Evolutionary conservation across 2,113 vertebrate genomes (phyloP), one percentile per base, ranked within the genome.

Genomic region (Pelvicachromis taeniatus): DNA sequence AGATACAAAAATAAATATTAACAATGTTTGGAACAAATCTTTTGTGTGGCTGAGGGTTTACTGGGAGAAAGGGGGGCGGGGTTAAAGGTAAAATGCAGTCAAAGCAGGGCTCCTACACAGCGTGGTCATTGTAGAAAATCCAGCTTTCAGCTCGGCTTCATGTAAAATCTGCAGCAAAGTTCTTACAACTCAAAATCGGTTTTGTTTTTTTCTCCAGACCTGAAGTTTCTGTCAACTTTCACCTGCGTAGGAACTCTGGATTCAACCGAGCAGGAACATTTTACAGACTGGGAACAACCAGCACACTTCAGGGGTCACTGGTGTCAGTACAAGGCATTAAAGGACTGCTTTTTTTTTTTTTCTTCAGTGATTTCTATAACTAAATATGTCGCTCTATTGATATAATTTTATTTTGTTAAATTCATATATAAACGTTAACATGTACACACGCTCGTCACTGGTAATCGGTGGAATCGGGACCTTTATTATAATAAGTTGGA

Each of bases 311-410:
- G 61, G 84, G 58, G 54, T 63, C 84, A 52, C 85, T 82, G 82
- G 35, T 38, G 87, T 88, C 88, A 16, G 85, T 84, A 90, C 54
- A 90, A 86, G 88, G 59, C 53, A n/a, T 81, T 38, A 84, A 89
- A 85, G 63, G 77, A 63, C 84, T 68, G 78, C 35, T 70, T 65
- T 50, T 78, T 85, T 59, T 84, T 61, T 58, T 87, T 84, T n/a
- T n/a, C n/a, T 85, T 84, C 68, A 88, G 61, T 86, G 61, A 84
- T 92, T 91, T 94, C 91, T 73, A 88, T 94, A 95, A 89, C 95
- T 96, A 95, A 96, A 95, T 93, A 94, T 93, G 89, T 86, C 58
- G 92, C 93, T 95, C 95, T 93, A 91, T 94, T 88, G 91, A 95
- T 95, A 94, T 88, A 95, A 85, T 87, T 90, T 88, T 83, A 86